Evolutionary conservation across 2,797 vertebrate genomes (phyloP), one percentile per base, ranked within the genome.

Genomic region (Steatocranus sp.): DNA sequence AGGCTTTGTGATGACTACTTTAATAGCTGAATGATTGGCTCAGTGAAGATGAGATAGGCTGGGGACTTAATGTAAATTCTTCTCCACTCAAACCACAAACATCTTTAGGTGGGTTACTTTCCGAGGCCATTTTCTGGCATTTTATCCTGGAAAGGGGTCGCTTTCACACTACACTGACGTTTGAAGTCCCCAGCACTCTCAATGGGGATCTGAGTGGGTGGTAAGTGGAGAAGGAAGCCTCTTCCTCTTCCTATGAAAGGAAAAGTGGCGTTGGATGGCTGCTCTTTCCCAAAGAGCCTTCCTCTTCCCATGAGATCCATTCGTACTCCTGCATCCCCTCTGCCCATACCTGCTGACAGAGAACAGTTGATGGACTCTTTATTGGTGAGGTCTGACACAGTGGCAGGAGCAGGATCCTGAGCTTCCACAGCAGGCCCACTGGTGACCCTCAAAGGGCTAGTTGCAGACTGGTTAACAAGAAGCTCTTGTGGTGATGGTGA

Each of bases 231-330:
- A 56, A 81, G 54, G 10, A 90, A 82, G 66, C 94, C 92, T 88
- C 93, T 90, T 83, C 93, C 92, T 25, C 93, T 91, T 83, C 93
- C 92, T 25, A 81, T 7, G 1, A 80, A 61, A 23, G 86, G 83
- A 68, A 86, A 75, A 53, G 56, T 17, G 2, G 25, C 6, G 0
- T 36, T 5, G 14, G 49, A 36, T 46, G 88, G 54, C 38, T 56
- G 48, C 32, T 76, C 85, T 70, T 83, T 82, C 56, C 41, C 73
- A 79, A 76, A 51, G 2, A 30, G n/a, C 48, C 18, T 90, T 38
- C 90, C 92, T 81, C 86, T 83, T 5, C 91, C 91, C 8, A 83
- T 43, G 32, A 54, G 74, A 17, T 73, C 34, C 70, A 56, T 63
- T 46, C 20, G 73, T 12, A 51, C 36, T 53, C 83, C 70, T 58